These are phyloP conservation scores for Basileuterus tristriatus DNA, from an alignment of 2,797 vertebrate genomes.

Conservation along the genomic window DNA sequence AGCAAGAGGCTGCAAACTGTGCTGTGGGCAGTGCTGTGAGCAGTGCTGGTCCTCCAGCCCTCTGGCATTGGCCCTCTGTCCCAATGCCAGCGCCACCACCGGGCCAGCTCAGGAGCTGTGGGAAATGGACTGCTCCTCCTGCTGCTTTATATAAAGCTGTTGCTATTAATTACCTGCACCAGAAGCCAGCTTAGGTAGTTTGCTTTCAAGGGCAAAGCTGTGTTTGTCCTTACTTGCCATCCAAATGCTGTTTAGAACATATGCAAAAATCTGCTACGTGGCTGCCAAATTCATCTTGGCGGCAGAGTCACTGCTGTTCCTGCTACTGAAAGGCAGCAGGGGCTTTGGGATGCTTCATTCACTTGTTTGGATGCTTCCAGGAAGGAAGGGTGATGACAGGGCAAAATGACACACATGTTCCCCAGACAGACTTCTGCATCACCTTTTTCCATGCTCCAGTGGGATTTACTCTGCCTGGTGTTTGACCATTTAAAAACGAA, in stretches of 20 bases:
- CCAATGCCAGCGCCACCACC: rapidly evolving
- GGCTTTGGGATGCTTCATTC: background rate
- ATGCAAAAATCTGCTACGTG: background rate
- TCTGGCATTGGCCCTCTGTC: background rate
- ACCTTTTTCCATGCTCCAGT: background rate
- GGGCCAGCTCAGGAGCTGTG: background rate
- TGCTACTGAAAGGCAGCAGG: background rate
- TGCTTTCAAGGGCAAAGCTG: background rate
- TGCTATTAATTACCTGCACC: background rate
- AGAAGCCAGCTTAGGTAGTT: background rate
- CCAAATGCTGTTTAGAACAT: background rate
- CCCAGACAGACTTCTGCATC: background rate
- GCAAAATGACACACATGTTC: background rate
- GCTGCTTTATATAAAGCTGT: background rate
- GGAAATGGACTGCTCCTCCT: background rate
- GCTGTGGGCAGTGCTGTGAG: background rate
- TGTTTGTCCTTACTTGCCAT: background rate
- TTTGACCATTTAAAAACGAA: background rate
- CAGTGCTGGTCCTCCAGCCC: rapidly evolving
- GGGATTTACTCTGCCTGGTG: background rate
- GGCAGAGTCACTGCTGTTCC: background rate
- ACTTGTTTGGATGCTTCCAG: background rate
- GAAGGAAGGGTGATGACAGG: background rate
- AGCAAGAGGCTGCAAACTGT: background rate
- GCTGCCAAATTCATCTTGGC: background rate